Evolutionary conservation across 2,797 vertebrate genomes (phyloP), one percentile per base, ranked within the genome.

Genomic region (Enteromius anoplus): DNA sequence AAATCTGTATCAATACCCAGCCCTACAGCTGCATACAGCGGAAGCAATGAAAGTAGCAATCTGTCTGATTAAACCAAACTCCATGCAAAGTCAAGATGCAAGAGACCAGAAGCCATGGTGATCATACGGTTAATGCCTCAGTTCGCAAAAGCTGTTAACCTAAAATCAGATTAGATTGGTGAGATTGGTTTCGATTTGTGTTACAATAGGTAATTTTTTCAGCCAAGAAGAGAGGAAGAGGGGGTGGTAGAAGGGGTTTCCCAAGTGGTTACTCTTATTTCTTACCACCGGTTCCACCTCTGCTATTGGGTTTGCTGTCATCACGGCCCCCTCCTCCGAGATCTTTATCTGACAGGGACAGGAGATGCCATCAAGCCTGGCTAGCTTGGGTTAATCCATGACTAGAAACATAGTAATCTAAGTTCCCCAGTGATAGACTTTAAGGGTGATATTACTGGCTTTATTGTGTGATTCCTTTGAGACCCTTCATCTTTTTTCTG

Each of bases 331-430:
- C 87, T 77, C 85, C 90, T 86, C 86, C 86, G 80, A 85, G 21
- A 60, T 84, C 88, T 88, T 91, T 88, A 86, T 88, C 89, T 86
- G 82, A 77, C 72, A 86, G 79, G 80, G 71, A 89, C 65, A 89
- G 4, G 49, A 89, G 70, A 89, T 60, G 75, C 65, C 49, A 72
- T 85, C 76, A 34, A 78, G 53, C 71, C 75, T 73, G 19, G 53
- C 65, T 68, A 58, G 51, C 21, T 71, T 75, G 42, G 21, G 55
- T 73, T 73, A 23, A 81, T 37, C 58, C 26, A 81, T 64, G 42
- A 81, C 5, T 65, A 51, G 68, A 40, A 47, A 49, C n/a, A 79
- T 26, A 47, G 53, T 40, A 40, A 3, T 14, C n/a, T 68, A 40
- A 11, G 10, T 70, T 55, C 21, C 21, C 64, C 15, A 53, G 64